A percentile compares a stretch with the other conserved stretches of the same genome.
phyloP scores from a whole-genome alignment of 2,797 vertebrate genomes.

The Acestrorhynchus altus region DNA sequence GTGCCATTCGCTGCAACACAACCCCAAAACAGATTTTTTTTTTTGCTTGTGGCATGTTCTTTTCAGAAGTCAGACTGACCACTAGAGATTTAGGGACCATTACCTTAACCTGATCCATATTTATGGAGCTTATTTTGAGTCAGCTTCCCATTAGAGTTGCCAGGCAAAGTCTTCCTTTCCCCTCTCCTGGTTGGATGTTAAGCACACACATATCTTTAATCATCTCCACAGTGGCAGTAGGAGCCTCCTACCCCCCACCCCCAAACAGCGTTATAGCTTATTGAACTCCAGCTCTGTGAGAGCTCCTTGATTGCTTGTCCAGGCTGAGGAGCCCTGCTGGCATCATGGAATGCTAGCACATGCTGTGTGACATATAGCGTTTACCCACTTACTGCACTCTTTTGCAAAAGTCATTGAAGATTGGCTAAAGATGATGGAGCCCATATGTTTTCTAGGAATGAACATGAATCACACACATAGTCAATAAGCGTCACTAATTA shows the following conservation, averaged over 20 bases:
- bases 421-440: constrained; percentile 55
- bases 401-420: constrained; percentile 37
- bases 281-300: constrained; percentile 26
- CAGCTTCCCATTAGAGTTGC: not conserved
- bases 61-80: not conserved
- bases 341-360: not conserved
- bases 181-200: not conserved
- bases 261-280: constrained; percentile 24
- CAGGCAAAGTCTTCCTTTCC: constrained; percentile 2
- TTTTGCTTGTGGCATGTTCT: not conserved
- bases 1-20: no score
- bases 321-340: not conserved
- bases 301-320: constrained; percentile 11
- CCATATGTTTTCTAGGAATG: constrained; percentile 56
- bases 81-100: not conserved
- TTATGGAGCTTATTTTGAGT: constrained; percentile 13
- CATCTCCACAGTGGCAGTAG: not conserved
- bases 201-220: constrained; percentile 25
- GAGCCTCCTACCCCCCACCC: constrained; percentile 7
- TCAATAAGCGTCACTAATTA: not conserved
- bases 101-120: constrained; percentile 4
- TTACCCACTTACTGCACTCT: constrained; percentile 9
- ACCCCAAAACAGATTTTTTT: not conserved
- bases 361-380: not conserved
- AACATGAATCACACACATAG: constrained; percentile 3